Conservation (phyloP, 2,113 vertebrate genomes). For the Nyctibius bracteatus region DNA sequence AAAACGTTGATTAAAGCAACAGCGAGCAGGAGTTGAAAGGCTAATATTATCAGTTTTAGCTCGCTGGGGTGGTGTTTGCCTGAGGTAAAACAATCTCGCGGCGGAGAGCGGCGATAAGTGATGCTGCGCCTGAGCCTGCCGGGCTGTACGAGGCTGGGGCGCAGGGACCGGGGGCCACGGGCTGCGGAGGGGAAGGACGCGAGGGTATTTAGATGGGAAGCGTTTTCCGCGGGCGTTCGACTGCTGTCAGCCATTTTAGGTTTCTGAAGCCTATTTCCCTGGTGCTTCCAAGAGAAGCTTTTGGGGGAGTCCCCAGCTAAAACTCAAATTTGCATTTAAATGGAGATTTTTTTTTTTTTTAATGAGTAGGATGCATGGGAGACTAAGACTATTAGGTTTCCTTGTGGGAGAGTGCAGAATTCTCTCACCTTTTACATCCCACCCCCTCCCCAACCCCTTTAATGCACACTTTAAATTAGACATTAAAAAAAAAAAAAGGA, state of each 20-base stretch:
- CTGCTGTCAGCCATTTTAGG: constrained; percentile 66
- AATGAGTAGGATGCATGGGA: constrained; percentile 82
- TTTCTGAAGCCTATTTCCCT: constrained; percentile 60
- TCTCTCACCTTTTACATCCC: constrained; percentile 53
- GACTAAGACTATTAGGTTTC: constrained; percentile 79
- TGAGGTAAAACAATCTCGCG: not conserved
- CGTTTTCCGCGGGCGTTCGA: not conserved
- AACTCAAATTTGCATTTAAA: constrained; percentile 85
- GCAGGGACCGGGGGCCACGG: not conserved
- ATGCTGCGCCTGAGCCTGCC: not conserved
- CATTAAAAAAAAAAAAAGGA: not conserved
- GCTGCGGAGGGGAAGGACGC: not conserved
- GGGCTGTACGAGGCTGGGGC: not conserved
- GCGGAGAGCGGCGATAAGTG: not conserved
- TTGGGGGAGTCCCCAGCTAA: constrained; percentile 71
- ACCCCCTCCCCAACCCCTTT: not conserved
- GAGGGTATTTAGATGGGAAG: not conserved
- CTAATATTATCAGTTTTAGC: not conserved
- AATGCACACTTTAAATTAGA: constrained; percentile 30
- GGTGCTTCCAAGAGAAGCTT: constrained; percentile 59
- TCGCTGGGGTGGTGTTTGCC: not conserved
- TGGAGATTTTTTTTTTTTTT: constrained; percentile 74
- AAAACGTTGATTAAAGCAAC: not conserved
- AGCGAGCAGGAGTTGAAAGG: not conserved
- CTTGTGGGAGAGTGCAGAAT: constrained; percentile 67